Evolutionary conservation across 2,797 vertebrate species (phyloP).

Genomic region (Dromococcyx pavoninus): DNA sequence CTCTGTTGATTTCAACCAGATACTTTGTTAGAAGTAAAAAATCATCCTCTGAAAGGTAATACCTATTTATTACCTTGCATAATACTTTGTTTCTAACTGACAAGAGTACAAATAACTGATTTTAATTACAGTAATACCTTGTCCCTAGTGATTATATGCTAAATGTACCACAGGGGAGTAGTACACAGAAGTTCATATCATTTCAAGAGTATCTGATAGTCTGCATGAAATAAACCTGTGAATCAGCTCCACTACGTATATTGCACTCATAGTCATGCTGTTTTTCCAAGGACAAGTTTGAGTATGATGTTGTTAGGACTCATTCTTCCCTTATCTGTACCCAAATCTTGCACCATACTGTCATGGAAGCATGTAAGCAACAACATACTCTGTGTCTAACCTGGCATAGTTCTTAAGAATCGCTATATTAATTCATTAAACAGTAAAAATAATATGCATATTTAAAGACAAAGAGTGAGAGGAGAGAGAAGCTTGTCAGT

Average conservation of each 20-base stretch:
- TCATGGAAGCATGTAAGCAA: background rate
- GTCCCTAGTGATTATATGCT: background rate
- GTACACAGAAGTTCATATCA: background rate
- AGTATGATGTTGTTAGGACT: background rate
- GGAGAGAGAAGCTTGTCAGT: background rate
- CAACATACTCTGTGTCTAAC: background rate
- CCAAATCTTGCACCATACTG: background rate
- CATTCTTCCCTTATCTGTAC: background rate
- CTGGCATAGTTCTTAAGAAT: background rate
- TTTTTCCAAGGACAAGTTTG: background rate
- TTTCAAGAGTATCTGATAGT: background rate
- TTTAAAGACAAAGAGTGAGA: background rate
- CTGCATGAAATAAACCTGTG: background rate
- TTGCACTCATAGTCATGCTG: background rate
- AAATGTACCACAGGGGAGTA: background rate
- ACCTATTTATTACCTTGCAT: accelerated
- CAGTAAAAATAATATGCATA: background rate
- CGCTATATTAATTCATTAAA: background rate
- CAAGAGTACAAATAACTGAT: background rate
- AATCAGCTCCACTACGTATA: background rate
- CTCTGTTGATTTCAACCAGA: background rate
- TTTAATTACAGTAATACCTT: background rate
- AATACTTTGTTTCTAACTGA: background rate
- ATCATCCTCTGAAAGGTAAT: background rate
- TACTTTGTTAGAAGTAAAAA: background rate